Evolutionary conservation across 1,140 invertebrate genomes (phyloP), one percentile per base, ranked within the genome.

Genomic region (Rhagoletis pomonella): DNA sequence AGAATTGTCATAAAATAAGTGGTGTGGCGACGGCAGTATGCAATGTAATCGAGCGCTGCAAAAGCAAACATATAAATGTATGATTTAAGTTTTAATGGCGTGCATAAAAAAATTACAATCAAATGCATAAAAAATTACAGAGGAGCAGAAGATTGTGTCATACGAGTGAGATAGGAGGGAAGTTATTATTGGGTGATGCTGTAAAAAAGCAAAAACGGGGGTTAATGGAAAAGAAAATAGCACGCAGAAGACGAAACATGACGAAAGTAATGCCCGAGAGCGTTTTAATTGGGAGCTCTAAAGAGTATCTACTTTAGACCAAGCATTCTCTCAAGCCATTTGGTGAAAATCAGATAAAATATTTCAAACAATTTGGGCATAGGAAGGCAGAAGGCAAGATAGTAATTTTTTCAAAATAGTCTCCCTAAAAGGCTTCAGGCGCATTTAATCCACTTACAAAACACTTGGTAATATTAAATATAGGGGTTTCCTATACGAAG

Each of bases 51-150:
- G 44, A 47, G 67, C 67, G 67, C 67, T 7, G n/a, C 67, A n/a
- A 73, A 81, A 29, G 73, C 73, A 19, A 12, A 10, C 12, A 81
- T 29, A 81, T 81, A 81, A 81, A 58, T 55, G 19, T 55, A 55
- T 81, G 47, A 81, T 81, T 58, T 10, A 50, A 58, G 55, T 81
- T 81, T 55, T 58, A 81, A 47, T 81, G n/a, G n/a, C 3, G 19
- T 55, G 6, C n/a, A 81, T 81, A n/a, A 81, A 81, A 81, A 5
- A 9, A 81, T 55, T 17, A n/a, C 44, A 81, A 81, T 55, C 73
- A 47, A 81, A n/a, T 1, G 3, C 9, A 55, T 17, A 81, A 50
- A 29, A 55, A 3, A 0, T n/a, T n/a, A 44, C 44, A 14, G 44
- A 73, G 14, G 17, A 47, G 39, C 42, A 47, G 42, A 19, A 29